phyloP scores from a whole-genome alignment of 2,113 vertebrate genomes.

The Rutilus rutilus region DNA sequence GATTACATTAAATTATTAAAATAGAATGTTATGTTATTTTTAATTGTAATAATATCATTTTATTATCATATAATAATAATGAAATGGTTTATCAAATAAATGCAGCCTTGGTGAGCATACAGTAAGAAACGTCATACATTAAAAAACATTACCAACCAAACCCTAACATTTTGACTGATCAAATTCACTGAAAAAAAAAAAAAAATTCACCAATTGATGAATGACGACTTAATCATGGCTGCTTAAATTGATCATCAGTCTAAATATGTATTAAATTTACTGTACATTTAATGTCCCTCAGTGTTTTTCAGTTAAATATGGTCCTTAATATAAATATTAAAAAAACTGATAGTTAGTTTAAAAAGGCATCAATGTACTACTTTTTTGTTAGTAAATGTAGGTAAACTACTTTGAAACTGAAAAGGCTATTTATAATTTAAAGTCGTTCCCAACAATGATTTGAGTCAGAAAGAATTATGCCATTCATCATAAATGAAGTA shows the following conservation, averaged over 20 bases:
- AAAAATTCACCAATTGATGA: background rate
- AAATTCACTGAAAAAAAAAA: background rate
- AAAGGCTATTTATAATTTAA: no score
- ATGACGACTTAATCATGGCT: background rate
- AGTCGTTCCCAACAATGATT: background rate
- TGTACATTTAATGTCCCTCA: background rate
- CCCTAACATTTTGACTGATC: background rate
- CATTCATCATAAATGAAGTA: background rate
- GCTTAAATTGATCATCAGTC: background rate
- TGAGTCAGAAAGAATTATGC: background rate
- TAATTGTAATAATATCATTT: background rate
- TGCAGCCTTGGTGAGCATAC: background rate
- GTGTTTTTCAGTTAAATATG: background rate
- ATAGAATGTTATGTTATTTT: background rate
- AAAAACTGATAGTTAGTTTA: no score
- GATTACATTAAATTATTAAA: background rate
- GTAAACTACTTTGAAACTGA: no score
- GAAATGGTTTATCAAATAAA: background rate
- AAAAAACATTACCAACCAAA: background rate
- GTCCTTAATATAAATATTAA: background rate
- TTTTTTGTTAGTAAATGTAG: background rate
- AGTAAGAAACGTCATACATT: no score
- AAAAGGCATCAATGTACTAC: no score
- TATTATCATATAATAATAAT: no score
- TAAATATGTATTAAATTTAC: background rate